A percentile compares a stretch with the other conserved stretches of the same genome.
These are phyloP conservation scores for Semicossyphus pulcher DNA, from an alignment of 2,113 vertebrate genomes.

Conservation along the genomic window DNA sequence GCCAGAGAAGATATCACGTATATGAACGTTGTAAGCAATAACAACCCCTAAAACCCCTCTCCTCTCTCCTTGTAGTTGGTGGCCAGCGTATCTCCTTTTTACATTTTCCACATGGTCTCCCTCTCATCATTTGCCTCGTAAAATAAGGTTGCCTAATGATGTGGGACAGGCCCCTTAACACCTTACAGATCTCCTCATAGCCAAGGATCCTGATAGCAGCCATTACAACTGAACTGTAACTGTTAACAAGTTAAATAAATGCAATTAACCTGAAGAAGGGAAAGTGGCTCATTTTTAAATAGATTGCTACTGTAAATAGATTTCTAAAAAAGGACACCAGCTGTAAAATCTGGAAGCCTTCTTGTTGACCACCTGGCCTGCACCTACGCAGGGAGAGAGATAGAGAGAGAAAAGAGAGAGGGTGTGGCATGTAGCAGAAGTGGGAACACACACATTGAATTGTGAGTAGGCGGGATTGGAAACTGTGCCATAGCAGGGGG, in stretches of 20 bases:
- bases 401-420: constrained; percentile 4
- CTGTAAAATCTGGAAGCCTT: constrained; percentile 25
- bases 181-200: constrained; percentile 11
- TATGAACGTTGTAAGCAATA: neutral
- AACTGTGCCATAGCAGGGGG: constrained; percentile 25
- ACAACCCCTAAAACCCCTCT: neutral
- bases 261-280: neutral
- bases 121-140: constrained; percentile 19
- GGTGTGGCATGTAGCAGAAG: constrained; percentile 27
- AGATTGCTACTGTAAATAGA: constrained; percentile 29
- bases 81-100: constrained; percentile 1
- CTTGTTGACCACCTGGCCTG: constrained; percentile 15
- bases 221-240: constrained; percentile 7
- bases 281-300: constrained; percentile 22
- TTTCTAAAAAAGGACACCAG: constrained; percentile 26
- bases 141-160: constrained; percentile 31
- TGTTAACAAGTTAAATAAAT: constrained; percentile 9
- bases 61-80: constrained; percentile 14
- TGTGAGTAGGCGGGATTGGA: constrained; percentile 3
- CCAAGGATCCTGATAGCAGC: constrained; percentile 6
- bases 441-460: neutral
- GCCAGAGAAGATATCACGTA: neutral
- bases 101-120: constrained; percentile 32
- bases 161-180: constrained; percentile 17
- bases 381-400: neutral